phyloP scores from a whole-genome alignment of 2,113 vertebrate genomes.

The Hippoglossus stenolepis region DNA sequence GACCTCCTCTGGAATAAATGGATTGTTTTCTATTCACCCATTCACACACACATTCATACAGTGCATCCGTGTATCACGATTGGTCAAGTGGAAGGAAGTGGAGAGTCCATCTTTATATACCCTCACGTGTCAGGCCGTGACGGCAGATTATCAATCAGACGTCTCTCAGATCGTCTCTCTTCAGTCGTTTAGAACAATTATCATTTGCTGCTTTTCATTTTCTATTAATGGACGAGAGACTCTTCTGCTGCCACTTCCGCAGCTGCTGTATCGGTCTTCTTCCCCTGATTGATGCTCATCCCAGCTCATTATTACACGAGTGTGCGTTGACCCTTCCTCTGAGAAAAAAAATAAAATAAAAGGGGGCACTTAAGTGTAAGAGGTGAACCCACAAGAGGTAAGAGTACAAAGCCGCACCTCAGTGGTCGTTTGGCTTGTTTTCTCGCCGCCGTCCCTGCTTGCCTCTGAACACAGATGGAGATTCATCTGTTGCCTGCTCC shows the following conservation, averaged over 20 bases:
- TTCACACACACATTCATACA: too few relatives aligned
- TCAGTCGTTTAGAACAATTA: constrained; percentile 12
- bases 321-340: neutral
- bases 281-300: constrained; percentile 51
- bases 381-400: constrained; percentile 46
- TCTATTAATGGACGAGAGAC: neutral
- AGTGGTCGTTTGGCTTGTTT: constrained; percentile 58
- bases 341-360: too few relatives aligned
- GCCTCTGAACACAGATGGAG: constrained; percentile 76
- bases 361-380: constrained; percentile 9
- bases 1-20: too few relatives aligned
- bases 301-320: constrained; percentile 41
- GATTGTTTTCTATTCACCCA: too few relatives aligned
- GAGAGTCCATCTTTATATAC: too few relatives aligned
- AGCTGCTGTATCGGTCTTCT: constrained; percentile 11
- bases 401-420: constrained; percentile 52
- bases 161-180: neutral
- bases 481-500: constrained; percentile 75
- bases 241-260: neutral
- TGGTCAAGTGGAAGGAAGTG: too few relatives aligned
- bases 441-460: constrained; percentile 39
- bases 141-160: too few relatives aligned
- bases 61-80: too few relatives aligned
- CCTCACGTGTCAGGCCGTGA: too few relatives aligned
- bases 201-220: neutral